Evolutionary conservation across 2,113 vertebrate species (phyloP), one percentile per base, ranked within the genome.

Genomic region (Ursus arctos): DNA sequence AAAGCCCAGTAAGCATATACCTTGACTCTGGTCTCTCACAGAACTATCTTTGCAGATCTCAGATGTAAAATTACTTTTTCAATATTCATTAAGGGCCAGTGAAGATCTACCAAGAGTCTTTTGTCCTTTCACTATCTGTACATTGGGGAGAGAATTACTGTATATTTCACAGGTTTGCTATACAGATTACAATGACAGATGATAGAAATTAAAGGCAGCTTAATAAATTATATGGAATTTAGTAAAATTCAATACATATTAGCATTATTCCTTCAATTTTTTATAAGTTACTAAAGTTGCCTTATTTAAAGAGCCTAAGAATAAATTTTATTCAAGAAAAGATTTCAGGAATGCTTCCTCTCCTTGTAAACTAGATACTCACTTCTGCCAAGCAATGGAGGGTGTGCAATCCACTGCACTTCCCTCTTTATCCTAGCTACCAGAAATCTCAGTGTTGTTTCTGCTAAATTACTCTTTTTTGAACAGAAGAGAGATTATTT

Each of bases 271-370:
- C 10, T 19, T 82, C 4, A 59, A 43, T 63, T 67, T 87, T 84
- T 71, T 40, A 69, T 53, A 92, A 63, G 2, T 65, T 91, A 79
- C 33, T 59, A 1, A 85, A 51, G 69, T 53, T 7, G 31, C 8
- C 16, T 67, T 89, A 80, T 83, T 88, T 91, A 96, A 92, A 91
- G 10, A 92, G 18, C 7, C 11, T 69, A 19, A 40, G 65, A 92
- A 11, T 7, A 91, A 87, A 92, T 61, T 86, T 77, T 4, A 55
- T 47, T 93, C 59, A 77, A 36, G 13, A 85, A 91, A 95, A 40
- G 2, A 82, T 47, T 91, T 57, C 63, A 83, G 21, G 33, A 88
- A 85, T 96, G n/a, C 4, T 81, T 81, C 7, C 18, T 90, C 7
- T 84, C 18, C 21, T 88, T 65, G 21, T 76, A 93, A 87, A 49